A percentile compares a stretch with the other conserved stretches of the same genome.
Conservation (phyloP, 1,140 invertebrate species). For the Brachionus asplanchnoidis region DNA sequence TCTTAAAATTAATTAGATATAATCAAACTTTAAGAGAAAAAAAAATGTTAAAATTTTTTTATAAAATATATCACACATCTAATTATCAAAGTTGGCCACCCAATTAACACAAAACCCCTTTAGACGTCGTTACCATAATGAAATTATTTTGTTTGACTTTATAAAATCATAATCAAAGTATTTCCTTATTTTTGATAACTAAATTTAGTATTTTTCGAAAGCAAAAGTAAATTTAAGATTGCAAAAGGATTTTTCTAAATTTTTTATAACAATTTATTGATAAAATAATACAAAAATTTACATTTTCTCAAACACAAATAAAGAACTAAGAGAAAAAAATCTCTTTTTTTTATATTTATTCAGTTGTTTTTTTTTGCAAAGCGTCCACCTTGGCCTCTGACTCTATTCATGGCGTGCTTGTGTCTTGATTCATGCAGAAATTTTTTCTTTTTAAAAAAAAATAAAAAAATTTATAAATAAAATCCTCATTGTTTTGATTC, state of each 20-base stretch:
- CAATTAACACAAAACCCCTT: no score
- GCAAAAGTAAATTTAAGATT: no score
- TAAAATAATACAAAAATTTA: not conserved
- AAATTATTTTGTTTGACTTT: not conserved
- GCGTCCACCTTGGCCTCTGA: constrained; percentile 88
- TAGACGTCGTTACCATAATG: no score
- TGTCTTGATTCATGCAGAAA: constrained; percentile 98
- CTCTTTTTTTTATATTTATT: not conserved
- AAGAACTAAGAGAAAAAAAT: not conserved
- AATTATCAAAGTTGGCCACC: no score
- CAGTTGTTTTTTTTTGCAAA: constrained; percentile 60
- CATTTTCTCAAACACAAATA: not conserved
- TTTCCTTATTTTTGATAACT: no score
- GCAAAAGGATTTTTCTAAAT: no score
- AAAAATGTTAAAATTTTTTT: no score
- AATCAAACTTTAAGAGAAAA: no score
- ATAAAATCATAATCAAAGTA: no score
- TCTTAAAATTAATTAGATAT: no score
- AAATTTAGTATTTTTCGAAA: no score
- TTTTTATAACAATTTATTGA: not conserved
- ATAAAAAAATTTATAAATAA: not conserved
- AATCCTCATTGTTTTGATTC: not conserved
- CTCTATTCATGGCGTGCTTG: constrained; percentile 92
- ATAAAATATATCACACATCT: no score
- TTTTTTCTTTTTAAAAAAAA: constrained; percentile 63